These are phyloP conservation scores for Campopleginae sp. DNA, from an alignment of 2,888 invertebrate genomes.

Conservation along the genomic window DNA sequence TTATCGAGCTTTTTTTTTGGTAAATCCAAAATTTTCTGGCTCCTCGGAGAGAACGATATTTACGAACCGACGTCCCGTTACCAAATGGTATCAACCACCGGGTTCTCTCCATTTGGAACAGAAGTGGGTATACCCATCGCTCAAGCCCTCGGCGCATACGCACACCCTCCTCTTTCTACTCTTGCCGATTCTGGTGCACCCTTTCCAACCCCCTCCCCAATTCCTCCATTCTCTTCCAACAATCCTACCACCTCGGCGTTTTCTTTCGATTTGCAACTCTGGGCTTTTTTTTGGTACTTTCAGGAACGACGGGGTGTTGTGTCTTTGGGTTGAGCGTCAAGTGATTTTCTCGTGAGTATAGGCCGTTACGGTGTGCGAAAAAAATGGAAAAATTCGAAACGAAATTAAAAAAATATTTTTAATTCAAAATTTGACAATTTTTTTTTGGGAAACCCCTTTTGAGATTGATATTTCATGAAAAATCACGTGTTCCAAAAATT, in stretches of 20 bases:
- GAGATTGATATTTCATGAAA: background rate
- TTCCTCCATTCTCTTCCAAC: conserved; percentile 11
- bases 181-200: conserved; percentile 47
- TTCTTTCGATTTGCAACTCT: background rate
- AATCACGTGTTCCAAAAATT: background rate
- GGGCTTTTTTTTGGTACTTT: background rate
- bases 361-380: background rate
- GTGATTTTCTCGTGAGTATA: background rate
- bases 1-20: background rate
- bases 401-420: too few relatives aligned
- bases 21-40: background rate
- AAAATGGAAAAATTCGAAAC: background rate
- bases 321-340: background rate
- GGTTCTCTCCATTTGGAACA: conserved; percentile 9
- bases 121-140: conserved; percentile 54
- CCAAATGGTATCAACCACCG: conserved; percentile 57
- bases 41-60: conserved; percentile 29
- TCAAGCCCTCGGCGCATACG: conserved; percentile 60
- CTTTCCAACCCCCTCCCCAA: conserved; percentile 18
- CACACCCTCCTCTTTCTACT: conserved; percentile 12
- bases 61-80: conserved; percentile 53
- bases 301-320: background rate
- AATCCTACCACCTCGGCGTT: background rate
- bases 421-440: too few relatives aligned
- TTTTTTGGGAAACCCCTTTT: background rate